Percentiles rank a stretch among this genome's conserved stretches.
Evolutionary conservation across 2,797 vertebrate genomes (phyloP).

Genomic region (Thalassophryne amazonica): DNA sequence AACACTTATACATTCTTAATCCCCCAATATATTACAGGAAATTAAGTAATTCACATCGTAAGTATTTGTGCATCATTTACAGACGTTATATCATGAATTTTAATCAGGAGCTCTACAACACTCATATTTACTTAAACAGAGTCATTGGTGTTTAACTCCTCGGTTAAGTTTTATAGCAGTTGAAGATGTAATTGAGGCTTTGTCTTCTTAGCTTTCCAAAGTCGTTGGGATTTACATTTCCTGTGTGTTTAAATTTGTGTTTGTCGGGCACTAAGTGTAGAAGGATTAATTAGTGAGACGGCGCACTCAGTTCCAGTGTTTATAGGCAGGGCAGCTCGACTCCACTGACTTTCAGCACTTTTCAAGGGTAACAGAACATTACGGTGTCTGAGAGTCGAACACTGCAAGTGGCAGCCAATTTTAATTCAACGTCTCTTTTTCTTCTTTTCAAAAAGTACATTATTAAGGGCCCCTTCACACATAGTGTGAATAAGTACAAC

Average conservation of each 20-base stretch:
- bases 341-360: conserved; percentile 62
- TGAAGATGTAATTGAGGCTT: conserved; percentile 50
- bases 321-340: conserved; percentile 49
- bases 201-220: conserved; percentile 66
- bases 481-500: no score
- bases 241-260: conserved; percentile 56
- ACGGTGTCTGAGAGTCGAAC: conserved; percentile 2
- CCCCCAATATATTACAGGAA: background rate
- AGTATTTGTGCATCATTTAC: no score
- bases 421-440: conserved; percentile 15
- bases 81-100: no score
- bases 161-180: conserved; percentile 48
- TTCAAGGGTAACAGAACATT: conserved; percentile 43
- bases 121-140: conserved; percentile 29
- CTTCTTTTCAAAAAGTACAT: conserved; percentile 1
- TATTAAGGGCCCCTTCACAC: no score
- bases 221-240: conserved; percentile 68
- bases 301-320: conserved; percentile 47
- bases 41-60: background rate
- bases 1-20: background rate
- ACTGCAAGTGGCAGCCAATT: background rate
- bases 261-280: conserved; percentile 61
- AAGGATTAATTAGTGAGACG: conserved; percentile 72
- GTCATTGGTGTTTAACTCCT: conserved; percentile 41
- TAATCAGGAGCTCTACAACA: conserved; percentile 6